phyloP scores from a whole-genome alignment of 2,797 vertebrate genomes.

The Gymnocypris eckloni region DNA sequence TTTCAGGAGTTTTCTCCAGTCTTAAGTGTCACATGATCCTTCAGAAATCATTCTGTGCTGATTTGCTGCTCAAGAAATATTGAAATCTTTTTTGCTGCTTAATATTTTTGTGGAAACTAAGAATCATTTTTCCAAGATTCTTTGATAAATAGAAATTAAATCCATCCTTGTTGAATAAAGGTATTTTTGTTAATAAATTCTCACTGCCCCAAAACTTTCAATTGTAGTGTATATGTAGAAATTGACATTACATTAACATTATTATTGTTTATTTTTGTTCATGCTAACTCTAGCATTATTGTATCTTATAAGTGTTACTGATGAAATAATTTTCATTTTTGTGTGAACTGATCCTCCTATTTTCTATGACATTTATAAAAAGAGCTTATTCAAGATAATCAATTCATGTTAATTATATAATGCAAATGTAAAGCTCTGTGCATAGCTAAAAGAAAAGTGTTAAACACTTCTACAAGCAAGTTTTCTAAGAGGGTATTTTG shows the following conservation, averaged over 20 bases:
- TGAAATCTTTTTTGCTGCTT: neutral
- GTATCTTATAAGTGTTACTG: neutral
- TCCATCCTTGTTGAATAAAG: neutral
- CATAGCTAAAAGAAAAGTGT: neutral
- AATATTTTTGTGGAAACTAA: neutral
- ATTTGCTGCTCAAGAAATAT: neutral
- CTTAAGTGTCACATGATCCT: neutral
- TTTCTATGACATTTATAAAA: neutral
- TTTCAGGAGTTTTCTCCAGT: neutral
- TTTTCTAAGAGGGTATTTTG: constrained; percentile 10
- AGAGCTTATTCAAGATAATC: neutral
- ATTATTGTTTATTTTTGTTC: neutral
- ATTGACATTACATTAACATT: neutral
- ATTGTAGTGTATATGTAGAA: neutral
- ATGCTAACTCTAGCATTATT: neutral
- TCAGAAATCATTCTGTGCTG: neutral
- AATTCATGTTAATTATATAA: neutral
- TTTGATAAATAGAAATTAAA: neutral
- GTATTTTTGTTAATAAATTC: neutral
- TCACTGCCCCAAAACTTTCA: neutral
- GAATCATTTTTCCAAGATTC: neutral
- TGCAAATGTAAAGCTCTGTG: neutral
- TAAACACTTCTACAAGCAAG: neutral
- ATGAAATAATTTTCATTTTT: neutral
- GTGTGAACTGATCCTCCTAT: neutral